Percentiles rank a stretch among this genome's conserved stretches.
phyloP scores from a whole-genome alignment of 2,797 vertebrate genomes.

The Spinus pinus region DNA sequence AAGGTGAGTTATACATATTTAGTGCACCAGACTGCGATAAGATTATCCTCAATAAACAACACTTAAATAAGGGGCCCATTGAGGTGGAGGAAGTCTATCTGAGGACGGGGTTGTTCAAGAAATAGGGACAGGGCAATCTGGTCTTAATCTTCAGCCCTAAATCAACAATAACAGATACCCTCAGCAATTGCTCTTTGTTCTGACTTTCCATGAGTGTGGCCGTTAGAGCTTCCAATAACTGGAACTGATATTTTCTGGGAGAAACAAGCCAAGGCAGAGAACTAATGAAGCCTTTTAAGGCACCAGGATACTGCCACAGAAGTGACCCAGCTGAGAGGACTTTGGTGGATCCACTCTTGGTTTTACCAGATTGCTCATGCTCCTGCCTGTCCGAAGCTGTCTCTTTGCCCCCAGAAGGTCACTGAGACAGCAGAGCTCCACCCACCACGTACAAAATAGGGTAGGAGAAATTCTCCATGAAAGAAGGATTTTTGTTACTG shows the following conservation, averaged over 20 bases:
- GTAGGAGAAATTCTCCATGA: neutral
- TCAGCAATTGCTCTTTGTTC: slow-evolving; percentile 29
- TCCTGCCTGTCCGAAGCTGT: neutral
- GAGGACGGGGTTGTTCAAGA: slow-evolving; percentile 13
- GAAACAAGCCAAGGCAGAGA: neutral
- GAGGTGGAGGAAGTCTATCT: slow-evolving; percentile 39
- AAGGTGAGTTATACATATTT: slow-evolving; percentile 52
- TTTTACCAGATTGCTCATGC: neutral
- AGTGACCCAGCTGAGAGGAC: neutral
- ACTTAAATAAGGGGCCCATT: slow-evolving; percentile 12
- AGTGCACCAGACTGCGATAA: slow-evolving; percentile 32
- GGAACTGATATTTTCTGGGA: neutral
- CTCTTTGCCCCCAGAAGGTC: neutral
- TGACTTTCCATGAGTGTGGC: neutral
- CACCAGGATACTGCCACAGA: neutral
- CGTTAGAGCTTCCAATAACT: neutral
- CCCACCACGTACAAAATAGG: neutral
- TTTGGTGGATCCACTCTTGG: neutral
- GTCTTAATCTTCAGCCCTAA: slow-evolving; percentile 42
- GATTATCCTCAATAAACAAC: slow-evolving; percentile 38
- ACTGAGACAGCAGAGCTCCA: neutral
- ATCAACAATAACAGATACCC: slow-evolving; percentile 26
- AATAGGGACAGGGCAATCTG: slow-evolving; percentile 36
- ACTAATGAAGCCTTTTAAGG: neutral
- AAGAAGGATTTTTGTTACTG: neutral